These are phyloP conservation scores for Neopelma chrysocephalum DNA, from an alignment of 2,797 vertebrate species.

Conservation along the genomic window DNA sequence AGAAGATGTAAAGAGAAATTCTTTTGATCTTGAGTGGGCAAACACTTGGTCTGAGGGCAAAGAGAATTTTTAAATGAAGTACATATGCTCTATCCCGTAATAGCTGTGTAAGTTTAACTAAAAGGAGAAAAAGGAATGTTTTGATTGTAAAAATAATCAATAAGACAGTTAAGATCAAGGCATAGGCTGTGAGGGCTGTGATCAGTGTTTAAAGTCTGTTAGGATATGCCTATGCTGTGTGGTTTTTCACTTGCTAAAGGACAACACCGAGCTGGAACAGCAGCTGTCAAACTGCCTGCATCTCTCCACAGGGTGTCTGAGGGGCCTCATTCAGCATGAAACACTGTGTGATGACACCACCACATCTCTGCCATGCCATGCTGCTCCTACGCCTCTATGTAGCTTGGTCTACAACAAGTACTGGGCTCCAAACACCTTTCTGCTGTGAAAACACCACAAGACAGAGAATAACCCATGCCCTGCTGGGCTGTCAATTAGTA, in stretches of 20 bases:
- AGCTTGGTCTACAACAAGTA: neutral
- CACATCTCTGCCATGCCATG: rapidly evolving
- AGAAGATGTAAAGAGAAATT: neutral
- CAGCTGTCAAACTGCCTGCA: neutral
- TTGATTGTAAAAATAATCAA: neutral
- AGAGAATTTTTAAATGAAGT: neutral
- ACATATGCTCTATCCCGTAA: too few species aligned
- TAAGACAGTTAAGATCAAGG: neutral
- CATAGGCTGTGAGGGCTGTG: neutral
- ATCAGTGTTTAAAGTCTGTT: neutral
- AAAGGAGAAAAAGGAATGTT: neutral
- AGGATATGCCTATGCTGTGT: rapidly evolving
- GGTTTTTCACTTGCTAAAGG: neutral
- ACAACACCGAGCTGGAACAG: neutral
- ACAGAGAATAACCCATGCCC: neutral
- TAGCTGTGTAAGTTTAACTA: neutral
- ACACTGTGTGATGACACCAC: neutral
- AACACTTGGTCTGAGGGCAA: neutral
- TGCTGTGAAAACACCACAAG: neutral
- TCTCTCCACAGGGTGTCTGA: neutral
- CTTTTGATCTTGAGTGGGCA: neutral
- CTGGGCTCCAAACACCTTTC: neutral
- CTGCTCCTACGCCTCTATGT: neutral
- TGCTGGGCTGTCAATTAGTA: neutral
- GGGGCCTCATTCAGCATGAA: neutral